A percentile compares a stretch with the other conserved stretches of the same genome.
Conservation (phyloP, 2,888 invertebrate genomes). For the Orthosia incerta region DNA sequence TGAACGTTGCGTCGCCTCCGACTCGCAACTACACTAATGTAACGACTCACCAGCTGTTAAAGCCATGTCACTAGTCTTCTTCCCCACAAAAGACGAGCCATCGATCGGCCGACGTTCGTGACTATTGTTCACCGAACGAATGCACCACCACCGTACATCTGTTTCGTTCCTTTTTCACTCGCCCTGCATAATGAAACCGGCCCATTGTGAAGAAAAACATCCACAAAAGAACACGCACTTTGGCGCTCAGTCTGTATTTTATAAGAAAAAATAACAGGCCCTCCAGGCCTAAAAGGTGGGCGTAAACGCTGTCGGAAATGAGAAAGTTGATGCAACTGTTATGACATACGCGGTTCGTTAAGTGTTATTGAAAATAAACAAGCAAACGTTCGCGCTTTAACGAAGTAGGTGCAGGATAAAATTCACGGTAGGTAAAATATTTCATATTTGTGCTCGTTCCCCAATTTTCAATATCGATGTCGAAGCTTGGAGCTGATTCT, state of each 20-base stretch:
- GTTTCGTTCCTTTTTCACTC: slow-evolving; percentile 89
- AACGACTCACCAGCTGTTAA: slow-evolving; percentile 76
- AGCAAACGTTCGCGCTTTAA: slow-evolving; percentile 72
- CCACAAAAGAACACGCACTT: slow-evolving; percentile 89
- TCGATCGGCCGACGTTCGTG: slow-evolving; percentile 87
- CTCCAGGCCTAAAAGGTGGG: slow-evolving; percentile 85
- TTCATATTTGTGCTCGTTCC: slow-evolving; percentile 25
- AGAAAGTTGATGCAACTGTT: slow-evolving; percentile 89
- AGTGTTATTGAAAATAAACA: slow-evolving; percentile 86
- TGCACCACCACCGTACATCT: slow-evolving; percentile 88
- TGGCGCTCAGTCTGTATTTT: slow-evolving; percentile 81
- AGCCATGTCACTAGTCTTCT: slow-evolving; percentile 74
- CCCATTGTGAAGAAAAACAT: slow-evolving; percentile 86
- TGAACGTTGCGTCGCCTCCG: slow-evolving; percentile 36
- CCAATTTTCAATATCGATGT: slow-evolving; percentile 23
- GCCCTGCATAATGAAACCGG: slow-evolving; percentile 88
- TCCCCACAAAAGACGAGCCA: slow-evolving; percentile 84
- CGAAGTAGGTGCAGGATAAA: slow-evolving; percentile 66
- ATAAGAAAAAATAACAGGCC: slow-evolving; percentile 88
- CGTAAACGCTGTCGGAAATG: slow-evolving; percentile 86
- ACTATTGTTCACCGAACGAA: slow-evolving; percentile 86
- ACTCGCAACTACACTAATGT: slow-evolving; percentile 66
- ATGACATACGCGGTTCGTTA: slow-evolving; percentile 88
- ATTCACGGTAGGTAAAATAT: slow-evolving; percentile 54
- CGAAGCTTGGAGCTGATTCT: slow-evolving; percentile 3